Evolutionary conservation across 2,888 invertebrate species (phyloP).

Genomic region (Minunthozetes semirufus): DNA sequence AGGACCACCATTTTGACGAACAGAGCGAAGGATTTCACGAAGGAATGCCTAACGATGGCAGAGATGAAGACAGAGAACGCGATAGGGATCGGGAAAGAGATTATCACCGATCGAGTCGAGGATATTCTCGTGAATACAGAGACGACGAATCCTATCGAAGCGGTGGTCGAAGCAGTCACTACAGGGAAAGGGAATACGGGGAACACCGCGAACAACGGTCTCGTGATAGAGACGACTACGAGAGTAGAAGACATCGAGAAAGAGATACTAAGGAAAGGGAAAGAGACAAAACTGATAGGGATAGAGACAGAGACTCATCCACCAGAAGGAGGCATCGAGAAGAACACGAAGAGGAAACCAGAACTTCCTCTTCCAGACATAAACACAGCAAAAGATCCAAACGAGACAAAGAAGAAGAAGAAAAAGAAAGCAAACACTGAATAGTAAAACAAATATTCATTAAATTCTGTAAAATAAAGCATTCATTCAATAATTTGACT

Average conservation of each 20-base stretch:
- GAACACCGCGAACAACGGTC: constrained; percentile 36
- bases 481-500: neutral
- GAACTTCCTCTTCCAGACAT: constrained; percentile 39
- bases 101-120: constrained; percentile 20
- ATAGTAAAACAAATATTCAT: neutral
- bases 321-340: constrained; percentile 23
- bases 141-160: constrained; percentile 33
- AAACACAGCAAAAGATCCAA: constrained; percentile 41
- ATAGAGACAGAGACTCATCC: constrained; percentile 30
- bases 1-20: constrained; percentile 39
- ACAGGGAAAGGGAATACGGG: constrained; percentile 48
- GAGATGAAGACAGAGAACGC: constrained; percentile 36
- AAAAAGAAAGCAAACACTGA: constrained; percentile 18
- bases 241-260: constrained; percentile 11
- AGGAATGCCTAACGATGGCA: constrained; percentile 24
- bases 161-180: constrained; percentile 44
- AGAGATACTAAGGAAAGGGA: constrained; percentile 39
- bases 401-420: constrained; percentile 41
- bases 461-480: neutral
- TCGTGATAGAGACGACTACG: constrained; percentile 38
- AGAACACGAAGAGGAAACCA: constrained; percentile 28
- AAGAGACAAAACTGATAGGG: constrained; percentile 40
- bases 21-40: constrained; percentile 38
- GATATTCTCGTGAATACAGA: constrained; percentile 16
- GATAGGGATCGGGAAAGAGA: constrained; percentile 42